Evolutionary conservation across 2,888 invertebrate genomes (phyloP).

Genomic region (Carpatolechia fugitivella): DNA sequence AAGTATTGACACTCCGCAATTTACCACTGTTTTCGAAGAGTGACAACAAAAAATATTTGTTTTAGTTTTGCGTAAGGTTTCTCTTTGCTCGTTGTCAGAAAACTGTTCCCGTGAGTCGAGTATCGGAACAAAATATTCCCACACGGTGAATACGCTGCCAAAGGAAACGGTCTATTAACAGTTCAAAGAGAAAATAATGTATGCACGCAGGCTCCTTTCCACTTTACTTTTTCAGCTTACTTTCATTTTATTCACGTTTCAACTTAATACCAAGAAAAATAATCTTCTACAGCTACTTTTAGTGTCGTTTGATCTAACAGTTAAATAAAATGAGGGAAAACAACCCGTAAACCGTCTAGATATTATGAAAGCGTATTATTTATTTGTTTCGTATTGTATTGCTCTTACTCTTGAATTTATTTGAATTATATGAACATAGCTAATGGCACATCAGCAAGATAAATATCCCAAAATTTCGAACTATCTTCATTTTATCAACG

Average conservation of each 20-base stretch:
- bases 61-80: background rate
- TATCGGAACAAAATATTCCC: background rate
- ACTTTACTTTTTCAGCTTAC: background rate
- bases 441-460: too few relatives aligned
- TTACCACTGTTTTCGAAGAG: background rate
- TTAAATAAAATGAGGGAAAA: too few relatives aligned
- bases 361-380: too few relatives aligned
- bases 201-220: background rate
- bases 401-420: too few relatives aligned
- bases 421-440: too few relatives aligned
- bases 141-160: background rate
- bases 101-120: background rate
- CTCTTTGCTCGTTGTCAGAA: background rate
- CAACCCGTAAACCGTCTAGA: too few relatives aligned
- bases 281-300: too few relatives aligned
- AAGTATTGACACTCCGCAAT: too few relatives aligned
- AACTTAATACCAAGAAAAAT: background rate
- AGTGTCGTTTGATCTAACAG: too few relatives aligned
- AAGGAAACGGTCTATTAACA: background rate
- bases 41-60: background rate
- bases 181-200: background rate
- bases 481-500: background rate
- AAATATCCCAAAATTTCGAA: too few relatives aligned
- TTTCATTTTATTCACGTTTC: background rate
- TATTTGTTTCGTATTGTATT: too few relatives aligned